Evolutionary conservation across 2,888 invertebrate genomes (phyloP).

Genomic region (Seladonia tumulorum): DNA sequence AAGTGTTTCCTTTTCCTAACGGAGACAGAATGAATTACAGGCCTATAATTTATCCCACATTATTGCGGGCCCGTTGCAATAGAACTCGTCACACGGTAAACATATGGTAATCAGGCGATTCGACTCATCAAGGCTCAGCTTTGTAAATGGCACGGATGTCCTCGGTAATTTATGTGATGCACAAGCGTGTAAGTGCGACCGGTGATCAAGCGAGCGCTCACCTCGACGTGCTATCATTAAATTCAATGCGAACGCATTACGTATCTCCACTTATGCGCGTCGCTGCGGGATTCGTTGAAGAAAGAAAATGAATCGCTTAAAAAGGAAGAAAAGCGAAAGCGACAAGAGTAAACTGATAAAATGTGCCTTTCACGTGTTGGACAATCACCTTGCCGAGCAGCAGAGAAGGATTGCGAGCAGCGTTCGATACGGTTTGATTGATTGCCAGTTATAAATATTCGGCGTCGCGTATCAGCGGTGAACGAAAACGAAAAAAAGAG

Average conservation of each 20-base stretch:
- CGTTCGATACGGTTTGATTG: slow-evolving; percentile 51
- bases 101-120: slow-evolving; percentile 75
- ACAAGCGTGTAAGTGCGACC: slow-evolving; percentile 69
- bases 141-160: slow-evolving; percentile 77
- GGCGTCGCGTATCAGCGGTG: slow-evolving; percentile 13
- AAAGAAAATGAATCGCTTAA: not conserved
- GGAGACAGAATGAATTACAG: slow-evolving; percentile 61
- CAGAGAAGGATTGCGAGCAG: slow-evolving; percentile 28
- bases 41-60: slow-evolving; percentile 67
- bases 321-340: slow-evolving; percentile 11
- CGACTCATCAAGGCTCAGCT: slow-evolving; percentile 76
- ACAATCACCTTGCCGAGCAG: slow-evolving; percentile 31
- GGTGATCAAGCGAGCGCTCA: slow-evolving; percentile 70
- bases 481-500: slow-evolving; percentile 8
- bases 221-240: slow-evolving; percentile 74
- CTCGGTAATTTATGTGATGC: slow-evolving; percentile 75
- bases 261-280: slow-evolving; percentile 46
- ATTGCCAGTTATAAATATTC: slow-evolving; percentile 52
- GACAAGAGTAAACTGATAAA: slow-evolving; percentile 38
- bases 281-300: slow-evolving; percentile 10
- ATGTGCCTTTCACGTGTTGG: slow-evolving; percentile 46
- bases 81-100: slow-evolving; percentile 66
- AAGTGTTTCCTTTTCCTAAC: slow-evolving; percentile 53
- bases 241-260: slow-evolving; percentile 72
- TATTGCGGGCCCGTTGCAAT: slow-evolving; percentile 49